Evolutionary conservation across 2,888 invertebrate species (phyloP).

Genomic region (Acanthosoma haemorrhoidale): DNA sequence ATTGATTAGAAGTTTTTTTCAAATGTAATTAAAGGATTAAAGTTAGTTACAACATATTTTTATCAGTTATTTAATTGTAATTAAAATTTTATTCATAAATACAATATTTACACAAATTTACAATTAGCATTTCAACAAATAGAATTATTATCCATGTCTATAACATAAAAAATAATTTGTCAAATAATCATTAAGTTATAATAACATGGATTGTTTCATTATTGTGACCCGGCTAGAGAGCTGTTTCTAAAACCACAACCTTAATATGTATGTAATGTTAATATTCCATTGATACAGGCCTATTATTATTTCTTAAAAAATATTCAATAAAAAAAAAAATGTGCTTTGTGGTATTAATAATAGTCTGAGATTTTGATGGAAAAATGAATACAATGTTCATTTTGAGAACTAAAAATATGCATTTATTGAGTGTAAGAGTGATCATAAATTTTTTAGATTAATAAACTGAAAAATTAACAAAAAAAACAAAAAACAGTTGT

Average conservation of each 20-base stretch:
- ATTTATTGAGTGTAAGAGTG: slow-evolving; percentile 10
- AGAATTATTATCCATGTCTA: too few species aligned
- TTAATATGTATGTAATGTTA: not conserved
- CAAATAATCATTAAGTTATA: too few species aligned
- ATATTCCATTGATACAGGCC: not conserved
- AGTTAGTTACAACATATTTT: too few species aligned
- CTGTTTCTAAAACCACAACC: slow-evolving; percentile 2
- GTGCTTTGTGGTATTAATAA: not conserved
- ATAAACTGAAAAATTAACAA: not conserved
- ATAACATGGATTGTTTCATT: too few species aligned
- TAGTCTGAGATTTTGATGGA: not conserved
- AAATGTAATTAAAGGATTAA: too few species aligned
- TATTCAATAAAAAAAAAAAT: not conserved
- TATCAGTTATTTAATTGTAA: too few species aligned
- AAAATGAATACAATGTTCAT: not conserved
- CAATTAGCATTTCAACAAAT: too few species aligned
- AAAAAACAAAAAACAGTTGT: slow-evolving; percentile 7
- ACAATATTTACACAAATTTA: too few species aligned
- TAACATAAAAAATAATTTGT: too few species aligned
- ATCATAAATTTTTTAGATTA: not conserved
- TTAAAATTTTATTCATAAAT: too few species aligned
- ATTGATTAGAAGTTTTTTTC: too few species aligned
- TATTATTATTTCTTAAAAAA: not conserved
- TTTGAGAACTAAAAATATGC: slow-evolving; percentile 9
- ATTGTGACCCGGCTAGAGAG: too few species aligned